Base-by-base conservation (phyloP, 2,888 invertebrate species). In the Clitarchus hookeri region DNA sequence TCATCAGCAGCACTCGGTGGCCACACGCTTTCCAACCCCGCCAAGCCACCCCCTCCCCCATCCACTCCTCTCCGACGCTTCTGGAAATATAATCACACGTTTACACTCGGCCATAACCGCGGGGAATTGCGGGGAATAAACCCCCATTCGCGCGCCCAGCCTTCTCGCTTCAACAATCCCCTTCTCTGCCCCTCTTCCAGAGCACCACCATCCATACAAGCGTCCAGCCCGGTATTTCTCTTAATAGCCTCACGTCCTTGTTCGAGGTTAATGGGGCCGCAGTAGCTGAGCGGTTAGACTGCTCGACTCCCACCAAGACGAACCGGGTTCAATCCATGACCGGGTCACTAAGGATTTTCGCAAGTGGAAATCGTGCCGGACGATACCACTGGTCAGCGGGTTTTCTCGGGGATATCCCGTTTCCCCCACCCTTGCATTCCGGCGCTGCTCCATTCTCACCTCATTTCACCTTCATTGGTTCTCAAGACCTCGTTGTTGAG, bases 1-100 rank as follows among this genome's bases (percentile, higher is more conserved):
- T 86, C 86, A 83, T 86, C 86, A 86, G 83, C 85, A 85, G 84
- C 65, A 65, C 65, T 65, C 65, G 65, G 65, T 65, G 65, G 65
- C 65, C 65, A 65, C 65, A 65, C 65, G 19, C 65, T 65, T 23
- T 19, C 65, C 65, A 65, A 23, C 65, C 65, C 65, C 65, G 65
- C 36, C 83, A 11, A 44, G 36, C 36, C 36, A 36, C 4, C 44
- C n/a, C 11, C 0, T 44, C 2, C 0, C n/a, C 36, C 0, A 9
- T 26, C 8, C 27, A n/a, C n/a, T 2, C 12, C 11, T 0, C 83
- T n/a, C 13, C 13, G 25, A 0, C 83, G 25, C 44, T 44, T 25
- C 83, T 83, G 83, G 44, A 44, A 27, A 44, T 25, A 23, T 48
- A n/a, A 23, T n/a, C 83, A 83, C 83, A 26, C n/a, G 44, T 48